Percentiles rank a stretch among this genome's conserved stretches.
phyloP scores from a whole-genome alignment of 2,113 vertebrate species.

The Porphyrio hochstetteri region DNA sequence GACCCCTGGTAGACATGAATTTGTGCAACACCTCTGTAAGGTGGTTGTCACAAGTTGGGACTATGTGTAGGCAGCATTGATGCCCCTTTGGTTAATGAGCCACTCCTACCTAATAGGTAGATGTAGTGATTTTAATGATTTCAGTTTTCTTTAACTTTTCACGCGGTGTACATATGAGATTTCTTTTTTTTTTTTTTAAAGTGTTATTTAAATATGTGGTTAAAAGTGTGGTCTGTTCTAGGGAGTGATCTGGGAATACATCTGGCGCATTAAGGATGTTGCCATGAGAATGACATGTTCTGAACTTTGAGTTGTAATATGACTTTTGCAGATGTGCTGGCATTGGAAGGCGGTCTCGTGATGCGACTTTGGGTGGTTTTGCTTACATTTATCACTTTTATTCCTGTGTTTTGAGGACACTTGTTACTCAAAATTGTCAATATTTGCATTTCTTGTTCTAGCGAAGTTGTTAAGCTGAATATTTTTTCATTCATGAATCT shows the following conservation, averaged over 20 bases:
- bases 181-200: background rate
- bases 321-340: conserved; percentile 69
- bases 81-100: background rate
- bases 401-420: conserved; percentile 5
- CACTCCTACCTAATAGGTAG: background rate
- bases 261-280: conserved; percentile 19
- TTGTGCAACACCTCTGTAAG: background rate
- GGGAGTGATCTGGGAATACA: conserved; percentile 42
- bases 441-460: conserved; percentile 41
- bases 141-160: background rate
- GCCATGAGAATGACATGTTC: conserved; percentile 63
- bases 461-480: background rate
- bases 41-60: background rate
- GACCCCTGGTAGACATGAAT: background rate
- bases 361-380: conserved; percentile 52
- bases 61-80: background rate
- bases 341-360: conserved; percentile 18
- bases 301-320: conserved; percentile 44
- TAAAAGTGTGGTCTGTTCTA: conserved; percentile 14
- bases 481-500: background rate
- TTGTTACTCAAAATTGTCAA: conserved; percentile 23
- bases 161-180: background rate
- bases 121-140: background rate
- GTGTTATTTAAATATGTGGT: background rate
- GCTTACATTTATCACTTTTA: conserved; percentile 48